phyloP scores from a whole-genome alignment of 1,140 invertebrate species.

The Tenebrio molitor region DNA sequence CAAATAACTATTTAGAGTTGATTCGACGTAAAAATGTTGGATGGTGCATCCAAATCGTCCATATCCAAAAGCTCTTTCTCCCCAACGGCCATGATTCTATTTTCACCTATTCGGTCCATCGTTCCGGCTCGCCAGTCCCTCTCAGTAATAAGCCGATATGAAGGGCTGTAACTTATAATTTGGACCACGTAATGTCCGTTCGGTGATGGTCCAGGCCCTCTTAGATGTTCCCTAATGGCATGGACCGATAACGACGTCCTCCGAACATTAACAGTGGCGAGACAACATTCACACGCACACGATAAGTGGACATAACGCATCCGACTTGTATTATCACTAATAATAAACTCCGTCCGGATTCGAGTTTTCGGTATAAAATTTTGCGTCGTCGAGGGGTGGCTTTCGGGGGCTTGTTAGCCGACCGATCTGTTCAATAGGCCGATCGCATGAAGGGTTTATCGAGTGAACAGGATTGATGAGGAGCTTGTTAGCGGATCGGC shows the following conservation, averaged over 20 bases:
- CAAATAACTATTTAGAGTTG: too few relatives aligned
- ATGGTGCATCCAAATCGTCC: too few relatives aligned
- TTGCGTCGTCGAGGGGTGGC: not conserved
- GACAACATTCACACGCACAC: conserved; percentile 39
- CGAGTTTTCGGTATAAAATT: not conserved
- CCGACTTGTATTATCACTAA: conserved; percentile 37
- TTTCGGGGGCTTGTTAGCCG: conserved; percentile 40
- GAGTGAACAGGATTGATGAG: conserved; percentile 53
- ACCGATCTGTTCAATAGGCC: conserved; percentile 50
- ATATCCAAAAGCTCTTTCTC: too few relatives aligned
- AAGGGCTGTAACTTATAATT: conserved; percentile 61
- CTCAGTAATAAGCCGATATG: conserved; percentile 58
- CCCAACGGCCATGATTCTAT: too few relatives aligned
- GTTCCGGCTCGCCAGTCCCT: conserved; percentile 2
- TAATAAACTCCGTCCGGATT: conserved; percentile 4
- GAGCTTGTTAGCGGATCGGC: conserved; percentile 49
- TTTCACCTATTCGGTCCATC: too few relatives aligned
- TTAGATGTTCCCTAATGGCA: conserved; percentile 56
- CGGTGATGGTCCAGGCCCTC: conserved; percentile 50
- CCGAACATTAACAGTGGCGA: conserved; percentile 34
- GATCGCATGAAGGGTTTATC: conserved; percentile 53
- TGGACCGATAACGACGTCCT: conserved; percentile 55
- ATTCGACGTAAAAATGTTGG: too few relatives aligned
- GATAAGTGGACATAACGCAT: conserved; percentile 37
- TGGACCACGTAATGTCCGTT: conserved; percentile 56